A percentile compares a stretch with the other conserved stretches of the same genome.
phyloP scores from a whole-genome alignment of 2,888 invertebrate species.

The Podabrus alpinus region DNA sequence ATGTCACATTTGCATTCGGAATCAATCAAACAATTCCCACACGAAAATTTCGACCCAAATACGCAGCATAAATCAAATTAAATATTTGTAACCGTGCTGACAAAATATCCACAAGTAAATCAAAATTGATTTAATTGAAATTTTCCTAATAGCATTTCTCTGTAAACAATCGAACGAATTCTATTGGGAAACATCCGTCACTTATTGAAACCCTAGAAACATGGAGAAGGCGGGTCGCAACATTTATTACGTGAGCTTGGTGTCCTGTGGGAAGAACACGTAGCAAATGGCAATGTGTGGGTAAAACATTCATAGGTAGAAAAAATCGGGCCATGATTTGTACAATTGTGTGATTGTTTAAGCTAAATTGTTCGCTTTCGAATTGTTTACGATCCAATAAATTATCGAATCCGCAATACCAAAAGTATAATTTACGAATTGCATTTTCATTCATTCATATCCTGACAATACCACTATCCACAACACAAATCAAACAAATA shows the following conservation, averaged over 20 bases:
- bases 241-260: slow-evolving; percentile 41
- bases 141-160: slow-evolving; percentile 56
- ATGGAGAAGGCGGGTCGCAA: slow-evolving; percentile 47
- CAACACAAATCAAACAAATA: background rate
- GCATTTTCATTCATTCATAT: background rate
- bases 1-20: background rate
- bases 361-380: slow-evolving; percentile 4
- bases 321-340: slow-evolving; percentile 29
- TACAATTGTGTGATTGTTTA: slow-evolving; percentile 15
- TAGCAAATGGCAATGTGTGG: slow-evolving; percentile 32
- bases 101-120: background rate
- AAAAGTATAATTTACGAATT: background rate
- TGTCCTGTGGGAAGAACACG: slow-evolving; percentile 40
- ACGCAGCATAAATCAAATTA: background rate
- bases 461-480: background rate
- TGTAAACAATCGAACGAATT: slow-evolving; percentile 51
- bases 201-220: slow-evolving; percentile 48
- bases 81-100: background rate
- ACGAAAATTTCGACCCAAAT: background rate
- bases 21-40: background rate
- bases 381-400: slow-evolving; percentile 14
- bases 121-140: slow-evolving; percentile 47
- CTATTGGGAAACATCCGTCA: slow-evolving; percentile 54
- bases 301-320: slow-evolving; percentile 29
- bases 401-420: background rate